Evolutionary conservation across 2,888 invertebrate genomes (phyloP).

Genomic region (Scotopteryx bipunctaria): DNA sequence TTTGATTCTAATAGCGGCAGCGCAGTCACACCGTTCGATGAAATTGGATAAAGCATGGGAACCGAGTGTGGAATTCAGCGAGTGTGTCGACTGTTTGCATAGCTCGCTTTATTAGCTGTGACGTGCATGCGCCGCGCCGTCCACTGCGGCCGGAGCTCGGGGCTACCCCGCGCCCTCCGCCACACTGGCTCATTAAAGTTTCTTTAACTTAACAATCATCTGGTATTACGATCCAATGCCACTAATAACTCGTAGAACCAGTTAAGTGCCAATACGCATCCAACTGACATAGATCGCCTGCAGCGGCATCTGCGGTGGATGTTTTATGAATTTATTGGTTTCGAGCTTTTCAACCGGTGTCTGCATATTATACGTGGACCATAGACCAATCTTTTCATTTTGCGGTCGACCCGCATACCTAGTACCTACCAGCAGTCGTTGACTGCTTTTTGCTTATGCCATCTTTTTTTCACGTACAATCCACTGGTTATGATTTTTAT

Average conservation of each 20-base stretch:
- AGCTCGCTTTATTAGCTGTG: conserved; percentile 79
- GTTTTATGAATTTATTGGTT: conserved; percentile 78
- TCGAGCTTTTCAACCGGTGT: conserved; percentile 55
- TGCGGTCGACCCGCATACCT: conserved; percentile 79
- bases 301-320: conserved; percentile 68
- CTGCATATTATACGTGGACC: conserved; percentile 40
- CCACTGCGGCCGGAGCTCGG: conserved; percentile 38
- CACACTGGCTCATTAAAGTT: conserved; percentile 5
- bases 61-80: conserved; percentile 73
- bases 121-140: conserved; percentile 55
- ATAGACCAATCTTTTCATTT: conserved; percentile 64
- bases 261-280: conserved; percentile 40
- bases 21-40: conserved; percentile 70
- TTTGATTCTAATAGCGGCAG: conserved; percentile 69
- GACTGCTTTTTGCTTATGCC: conserved; percentile 55
- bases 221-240: conserved; percentile 26
- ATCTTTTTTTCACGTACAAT: conserved; percentile 40
- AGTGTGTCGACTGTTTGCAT: conserved; percentile 74
- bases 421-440: conserved; percentile 61
- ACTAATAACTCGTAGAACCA: conserved; percentile 21
- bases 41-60: conserved; percentile 82
- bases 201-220: conserved; percentile 8
- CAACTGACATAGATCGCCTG: conserved; percentile 44
- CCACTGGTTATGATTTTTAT: conserved; percentile 23
- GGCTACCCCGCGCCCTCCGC: background rate